Conservation (phyloP, 2,113 vertebrate genomes). For the Sylvia atricapilla region DNA sequence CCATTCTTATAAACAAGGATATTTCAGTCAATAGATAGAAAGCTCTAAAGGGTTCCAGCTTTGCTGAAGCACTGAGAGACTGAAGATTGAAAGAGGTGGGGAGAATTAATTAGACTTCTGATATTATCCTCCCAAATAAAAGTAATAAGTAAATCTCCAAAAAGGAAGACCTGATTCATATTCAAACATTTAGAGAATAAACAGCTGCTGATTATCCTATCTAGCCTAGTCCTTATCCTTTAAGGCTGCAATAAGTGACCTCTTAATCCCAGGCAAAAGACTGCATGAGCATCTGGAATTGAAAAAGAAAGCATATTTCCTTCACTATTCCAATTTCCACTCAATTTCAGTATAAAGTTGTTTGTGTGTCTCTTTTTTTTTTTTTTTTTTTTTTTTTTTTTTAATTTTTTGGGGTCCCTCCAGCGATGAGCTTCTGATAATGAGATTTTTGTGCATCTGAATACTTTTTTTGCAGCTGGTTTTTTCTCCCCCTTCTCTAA, state of each 20-base stretch:
- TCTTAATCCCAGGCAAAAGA: constrained; percentile 51
- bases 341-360: constrained; percentile 39
- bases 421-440: not conserved
- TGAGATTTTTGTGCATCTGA: constrained; percentile 34
- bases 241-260: constrained; percentile 58
- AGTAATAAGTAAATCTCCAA: constrained; percentile 33
- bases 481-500: not conserved
- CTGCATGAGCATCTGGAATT: constrained; percentile 49
- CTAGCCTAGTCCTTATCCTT: constrained; percentile 44
- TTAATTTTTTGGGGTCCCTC: not conserved
- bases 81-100: constrained; percentile 26
- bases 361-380: not conserved
- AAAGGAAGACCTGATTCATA: constrained; percentile 54
- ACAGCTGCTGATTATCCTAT: constrained; percentile 57
- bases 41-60: constrained; percentile 47
- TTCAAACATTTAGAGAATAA: constrained; percentile 70
- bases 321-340: constrained; percentile 44
- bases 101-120: constrained; percentile 64
- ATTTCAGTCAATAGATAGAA: constrained; percentile 55
- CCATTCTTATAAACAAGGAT: constrained; percentile 51
- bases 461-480: not conserved
- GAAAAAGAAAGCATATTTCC: constrained; percentile 51
- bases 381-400: not conserved
- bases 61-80: constrained; percentile 39
- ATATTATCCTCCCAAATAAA: constrained; percentile 64